Evolutionary conservation across 2,113 vertebrate species (phyloP).

Genomic region (Chionis minor): DNA sequence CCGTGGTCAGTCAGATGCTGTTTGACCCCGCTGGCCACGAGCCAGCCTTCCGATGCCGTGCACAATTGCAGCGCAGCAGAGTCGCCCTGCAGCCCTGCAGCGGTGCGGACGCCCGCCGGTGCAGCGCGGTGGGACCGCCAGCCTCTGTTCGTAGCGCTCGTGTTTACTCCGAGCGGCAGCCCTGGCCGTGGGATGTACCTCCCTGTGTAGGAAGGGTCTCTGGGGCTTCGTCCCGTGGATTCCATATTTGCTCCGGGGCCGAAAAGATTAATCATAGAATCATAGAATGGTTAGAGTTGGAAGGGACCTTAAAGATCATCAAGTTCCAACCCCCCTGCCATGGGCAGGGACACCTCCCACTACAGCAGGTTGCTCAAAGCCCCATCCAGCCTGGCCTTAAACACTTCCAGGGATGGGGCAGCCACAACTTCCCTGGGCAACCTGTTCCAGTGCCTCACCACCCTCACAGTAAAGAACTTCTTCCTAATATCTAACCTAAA

Average conservation of each 20-base stretch:
- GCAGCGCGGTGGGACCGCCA: fast-evolving
- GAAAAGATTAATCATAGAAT: background rate
- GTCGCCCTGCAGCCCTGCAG: background rate
- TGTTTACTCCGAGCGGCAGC: background rate
- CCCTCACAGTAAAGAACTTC: no score
- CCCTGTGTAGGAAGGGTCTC: background rate
- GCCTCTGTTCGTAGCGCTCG: background rate
- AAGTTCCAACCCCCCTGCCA: no score
- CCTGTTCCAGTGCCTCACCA: no score
- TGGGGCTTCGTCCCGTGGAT: background rate
- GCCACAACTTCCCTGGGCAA: no score
- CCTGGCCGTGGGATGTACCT: background rate
- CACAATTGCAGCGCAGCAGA: no score
- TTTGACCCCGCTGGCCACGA: background rate
- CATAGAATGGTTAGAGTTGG: no score
- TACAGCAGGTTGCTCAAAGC: no score
- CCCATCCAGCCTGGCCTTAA: no score
- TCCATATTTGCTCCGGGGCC: background rate
- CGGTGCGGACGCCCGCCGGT: fast-evolving
- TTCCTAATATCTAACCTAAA: no score
- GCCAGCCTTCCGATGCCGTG: fast-evolving
- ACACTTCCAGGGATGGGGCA: no score
- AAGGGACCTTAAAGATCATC: no score
- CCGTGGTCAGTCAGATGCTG: background rate
- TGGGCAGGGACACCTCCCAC: no score